Conservation (phyloP, 2,888 invertebrate species). For the Parthenolecanium corni region DNA sequence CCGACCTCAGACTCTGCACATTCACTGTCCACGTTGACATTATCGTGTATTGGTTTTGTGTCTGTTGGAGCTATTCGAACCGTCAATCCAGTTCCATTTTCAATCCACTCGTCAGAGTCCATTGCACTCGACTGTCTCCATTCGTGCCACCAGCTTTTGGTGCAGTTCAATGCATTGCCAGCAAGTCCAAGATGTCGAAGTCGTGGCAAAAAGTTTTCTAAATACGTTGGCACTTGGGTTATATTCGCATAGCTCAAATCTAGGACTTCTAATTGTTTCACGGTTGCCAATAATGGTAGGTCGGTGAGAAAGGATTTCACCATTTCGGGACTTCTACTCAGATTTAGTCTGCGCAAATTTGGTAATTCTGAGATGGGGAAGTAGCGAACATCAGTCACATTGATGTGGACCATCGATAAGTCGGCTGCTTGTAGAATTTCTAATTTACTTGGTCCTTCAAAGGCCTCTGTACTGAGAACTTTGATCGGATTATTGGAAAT, state of each 20-base stretch:
- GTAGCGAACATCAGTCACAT: constrained; percentile 6
- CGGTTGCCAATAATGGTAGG: constrained; percentile 58
- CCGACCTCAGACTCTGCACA: neutral
- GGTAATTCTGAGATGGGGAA: constrained; percentile 56
- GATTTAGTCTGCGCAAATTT: constrained; percentile 58
- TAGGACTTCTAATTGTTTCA: constrained; percentile 56
- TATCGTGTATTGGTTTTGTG: too few species aligned
- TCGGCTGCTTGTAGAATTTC: constrained; percentile 57
- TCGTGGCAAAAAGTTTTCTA: constrained; percentile 57
- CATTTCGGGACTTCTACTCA: constrained; percentile 60
- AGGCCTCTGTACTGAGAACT: constrained; percentile 52
- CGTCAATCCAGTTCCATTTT: too few species aligned
- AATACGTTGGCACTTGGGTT: constrained; percentile 52
- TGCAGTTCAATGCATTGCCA: constrained; percentile 62
- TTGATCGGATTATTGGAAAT: constrained; percentile 69
- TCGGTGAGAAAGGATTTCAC: constrained; percentile 58
- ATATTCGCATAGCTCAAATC: constrained; percentile 54
- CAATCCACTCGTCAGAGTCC: neutral
- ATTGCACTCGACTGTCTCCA: neutral
- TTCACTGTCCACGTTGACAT: too few species aligned
- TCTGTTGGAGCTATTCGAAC: too few species aligned
- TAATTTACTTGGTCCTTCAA: constrained; percentile 54
- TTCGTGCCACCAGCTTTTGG: constrained; percentile 33
- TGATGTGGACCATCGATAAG: constrained; percentile 38
- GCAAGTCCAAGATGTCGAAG: constrained; percentile 53